Conservation (phyloP, 2,888 invertebrate genomes). For the Eucera pruinosa region DNA sequence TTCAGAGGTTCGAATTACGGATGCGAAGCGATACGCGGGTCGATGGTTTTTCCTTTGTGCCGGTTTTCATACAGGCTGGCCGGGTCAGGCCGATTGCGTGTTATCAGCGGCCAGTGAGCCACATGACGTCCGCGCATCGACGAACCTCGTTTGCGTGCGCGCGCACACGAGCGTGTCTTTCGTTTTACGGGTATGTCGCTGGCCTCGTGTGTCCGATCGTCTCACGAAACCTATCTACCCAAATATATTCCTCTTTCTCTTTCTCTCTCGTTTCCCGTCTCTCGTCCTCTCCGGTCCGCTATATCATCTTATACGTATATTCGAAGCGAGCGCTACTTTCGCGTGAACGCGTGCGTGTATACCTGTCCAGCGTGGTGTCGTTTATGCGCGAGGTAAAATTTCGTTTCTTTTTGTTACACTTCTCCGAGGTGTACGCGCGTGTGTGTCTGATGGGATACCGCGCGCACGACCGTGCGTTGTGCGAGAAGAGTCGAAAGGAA, state of each 20-base stretch:
- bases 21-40: background rate
- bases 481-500: constrained; percentile 1
- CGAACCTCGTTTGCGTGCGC: constrained; percentile 50
- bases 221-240: constrained; percentile 12
- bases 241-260: constrained; percentile 11
- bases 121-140: constrained; percentile 56
- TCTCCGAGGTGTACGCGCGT: constrained; percentile 6
- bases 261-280: too few relatives aligned
- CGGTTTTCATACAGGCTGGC: constrained; percentile 58
- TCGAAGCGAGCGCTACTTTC: too few relatives aligned
- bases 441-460: background rate
- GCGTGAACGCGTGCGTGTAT: too few relatives aligned
- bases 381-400: too few relatives aligned
- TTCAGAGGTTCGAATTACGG: background rate
- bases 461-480: constrained; percentile 7
- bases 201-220: constrained; percentile 38
- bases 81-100: constrained; percentile 36
- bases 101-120: constrained; percentile 52
- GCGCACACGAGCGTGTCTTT: constrained; percentile 54
- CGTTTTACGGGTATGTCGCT: constrained; percentile 37
- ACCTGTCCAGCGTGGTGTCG: too few relatives aligned
- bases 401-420: too few relatives aligned
- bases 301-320: too few relatives aligned
- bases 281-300: background rate
- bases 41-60: constrained; percentile 53